phyloP scores from a whole-genome alignment of 2,113 vertebrate species.

The Fregata magnificens region DNA sequence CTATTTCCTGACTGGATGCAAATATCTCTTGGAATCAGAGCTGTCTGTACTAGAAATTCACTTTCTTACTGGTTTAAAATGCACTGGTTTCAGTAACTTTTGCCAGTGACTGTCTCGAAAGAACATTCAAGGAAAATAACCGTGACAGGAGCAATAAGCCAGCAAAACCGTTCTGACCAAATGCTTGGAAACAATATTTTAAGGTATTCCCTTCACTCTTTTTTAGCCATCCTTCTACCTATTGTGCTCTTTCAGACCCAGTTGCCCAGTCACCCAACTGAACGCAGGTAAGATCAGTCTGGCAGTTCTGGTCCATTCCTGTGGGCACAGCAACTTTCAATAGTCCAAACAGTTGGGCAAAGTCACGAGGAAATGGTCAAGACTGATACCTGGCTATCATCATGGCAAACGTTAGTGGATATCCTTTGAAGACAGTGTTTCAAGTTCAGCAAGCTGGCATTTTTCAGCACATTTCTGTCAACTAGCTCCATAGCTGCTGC shows the following conservation, averaged over 20 bases:
- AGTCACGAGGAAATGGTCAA: not conserved
- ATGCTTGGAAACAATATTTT: not conserved
- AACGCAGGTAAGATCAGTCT: not conserved
- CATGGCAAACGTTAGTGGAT: not conserved
- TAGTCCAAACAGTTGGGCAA: not conserved
- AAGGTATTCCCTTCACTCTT: not conserved
- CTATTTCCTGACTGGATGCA: not conserved
- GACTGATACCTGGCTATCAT: not conserved
- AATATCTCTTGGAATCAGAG: not conserved
- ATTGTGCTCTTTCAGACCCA: not conserved
- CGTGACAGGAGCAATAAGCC: not conserved
- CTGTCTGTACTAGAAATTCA: not conserved
- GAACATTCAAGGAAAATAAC: not conserved
- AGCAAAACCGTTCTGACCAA: not conserved
- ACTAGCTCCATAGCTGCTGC: not conserved
- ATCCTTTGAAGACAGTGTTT: not conserved
- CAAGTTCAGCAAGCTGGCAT: not conserved
- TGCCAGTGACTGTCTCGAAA: not conserved
- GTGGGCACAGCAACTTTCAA: not conserved
- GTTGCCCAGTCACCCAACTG: not conserved
- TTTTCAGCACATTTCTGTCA: not conserved
- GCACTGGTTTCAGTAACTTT: not conserved
- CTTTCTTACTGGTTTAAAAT: not conserved
- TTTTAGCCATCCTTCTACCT: not conserved
- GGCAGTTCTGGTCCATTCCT: not conserved